Evolutionary conservation across 2,797 vertebrate species (phyloP).

Genomic region (Huso huso): DNA sequence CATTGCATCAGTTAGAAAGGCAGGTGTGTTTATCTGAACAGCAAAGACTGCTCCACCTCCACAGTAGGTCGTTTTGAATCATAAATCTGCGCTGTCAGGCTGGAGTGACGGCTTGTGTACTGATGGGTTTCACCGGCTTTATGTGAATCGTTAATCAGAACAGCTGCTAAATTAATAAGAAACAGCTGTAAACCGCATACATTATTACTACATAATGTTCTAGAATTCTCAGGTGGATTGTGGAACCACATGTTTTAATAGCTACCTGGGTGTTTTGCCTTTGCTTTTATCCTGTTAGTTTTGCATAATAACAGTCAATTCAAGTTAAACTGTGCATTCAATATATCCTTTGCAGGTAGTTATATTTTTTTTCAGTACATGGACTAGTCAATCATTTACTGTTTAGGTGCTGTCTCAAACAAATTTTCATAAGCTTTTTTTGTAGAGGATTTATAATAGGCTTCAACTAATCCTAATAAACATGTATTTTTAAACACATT

Average conservation of each 20-base stretch:
- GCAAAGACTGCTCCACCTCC: not conserved
- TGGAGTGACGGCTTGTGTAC: not conserved
- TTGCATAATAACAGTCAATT: not conserved
- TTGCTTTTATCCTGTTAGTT: no score
- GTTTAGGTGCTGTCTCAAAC: no score
- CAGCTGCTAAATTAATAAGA: not conserved
- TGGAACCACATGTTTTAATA: not conserved
- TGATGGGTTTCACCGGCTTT: not conserved
- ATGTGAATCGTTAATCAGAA: not conserved
- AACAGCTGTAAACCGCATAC: not conserved
- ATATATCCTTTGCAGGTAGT: not conserved
- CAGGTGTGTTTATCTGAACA: not conserved
- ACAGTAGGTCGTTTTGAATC: no score
- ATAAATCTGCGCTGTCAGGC: no score
- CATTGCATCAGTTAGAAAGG: no score
- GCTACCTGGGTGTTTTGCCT: no score
- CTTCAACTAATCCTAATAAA: no score
- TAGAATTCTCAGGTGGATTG: not conserved
- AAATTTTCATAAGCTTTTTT: no score
- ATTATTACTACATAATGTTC: not conserved
- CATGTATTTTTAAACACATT: conserved; percentile 5
- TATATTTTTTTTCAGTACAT: no score
- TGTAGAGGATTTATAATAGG: no score
- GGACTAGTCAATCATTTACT: no score
- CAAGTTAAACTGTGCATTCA: not conserved